A percentile compares a stretch with the other conserved stretches of the same genome.
phyloP scores from a whole-genome alignment of 2,797 vertebrate species.

The Schizopygopsis malacanthus region DNA sequence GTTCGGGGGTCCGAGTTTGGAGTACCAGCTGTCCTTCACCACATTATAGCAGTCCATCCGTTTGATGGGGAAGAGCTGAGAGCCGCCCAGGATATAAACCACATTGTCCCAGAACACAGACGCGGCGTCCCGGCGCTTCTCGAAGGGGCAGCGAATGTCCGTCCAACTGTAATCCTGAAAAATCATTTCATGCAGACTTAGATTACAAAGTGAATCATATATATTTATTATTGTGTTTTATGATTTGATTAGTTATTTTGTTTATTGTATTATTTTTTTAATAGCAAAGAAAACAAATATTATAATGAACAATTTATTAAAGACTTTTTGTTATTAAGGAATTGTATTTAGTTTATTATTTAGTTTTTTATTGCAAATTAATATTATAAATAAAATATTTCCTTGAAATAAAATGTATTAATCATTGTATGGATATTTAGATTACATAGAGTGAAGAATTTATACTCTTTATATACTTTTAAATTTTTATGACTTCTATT shows the following conservation, averaged over 20 bases:
- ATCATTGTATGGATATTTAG: no score
- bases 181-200: not conserved
- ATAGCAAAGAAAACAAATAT: no score
- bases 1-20: slow-evolving; percentile 94
- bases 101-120: slow-evolving; percentile 99
- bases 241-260: not conserved
- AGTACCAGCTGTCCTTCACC: slow-evolving; percentile 99
- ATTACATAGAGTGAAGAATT: no score
- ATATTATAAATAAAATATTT: no score
- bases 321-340: no score
- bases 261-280: not conserved
- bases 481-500: no score
- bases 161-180: slow-evolving; percentile 94
- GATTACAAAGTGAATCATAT: not conserved
- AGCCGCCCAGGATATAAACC: slow-evolving; percentile 97
- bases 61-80: slow-evolving; percentile 97
- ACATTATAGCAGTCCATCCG: slow-evolving; percentile 99
- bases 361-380: no score
- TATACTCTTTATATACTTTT: no score
- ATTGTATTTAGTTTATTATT: no score
- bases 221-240: no score
- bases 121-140: slow-evolving; percentile 96
- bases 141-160: slow-evolving; percentile 97
- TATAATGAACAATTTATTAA: no score
- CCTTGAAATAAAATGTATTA: no score